Base-by-base conservation (phyloP, 2,888 invertebrate species). In the Terebella lapidaria region DNA sequence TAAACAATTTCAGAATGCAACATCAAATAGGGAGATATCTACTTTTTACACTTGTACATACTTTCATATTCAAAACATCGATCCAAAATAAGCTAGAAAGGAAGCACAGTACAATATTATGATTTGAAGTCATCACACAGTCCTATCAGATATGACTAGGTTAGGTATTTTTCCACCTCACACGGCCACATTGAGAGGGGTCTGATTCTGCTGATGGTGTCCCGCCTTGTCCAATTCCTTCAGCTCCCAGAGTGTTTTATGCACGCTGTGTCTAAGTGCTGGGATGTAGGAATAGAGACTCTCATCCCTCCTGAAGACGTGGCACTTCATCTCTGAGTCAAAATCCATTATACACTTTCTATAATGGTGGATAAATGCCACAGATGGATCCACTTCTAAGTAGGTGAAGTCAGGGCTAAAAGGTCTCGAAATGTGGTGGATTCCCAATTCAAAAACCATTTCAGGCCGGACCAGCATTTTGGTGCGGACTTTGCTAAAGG, bases 361-460 rank as follows among this genome's bases (percentile, higher is more conserved):
- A 62, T 77, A 79, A 62, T 79, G 79, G 57, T 78, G 77, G 22
- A 78, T 57, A 54, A 71, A 71, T 2, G 76, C 76, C 24, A 65
- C 42, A 2, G 67, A 61, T 1, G 69, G 67, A 28, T 70, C 65
- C 3, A 73, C 72, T 10, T 65, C 62, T 4, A 60, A 47, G 3
- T 74, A 66, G 42, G 64, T 57, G 56, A 70, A 74, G 24, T 69
- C 29, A 57, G 78, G 79, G 30, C 69, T 65, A 3, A 73, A 67
- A 24, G 77, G 78, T 57, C 78, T 74, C 64, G 79, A 80, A 45
- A 81, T 75, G 68, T 81, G 81, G 63, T 81, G 81, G 55, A 81
- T 81, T 0, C 81, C 81, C 61, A 79, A 73, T 64, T 81, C 81
- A 67, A 79, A 81, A 27, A 81, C 73, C 59, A 74, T 72, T 53